Percentiles rank a stretch among this genome's conserved stretches.
Conservation (phyloP, 2,888 invertebrate species). For the Prionchulus punctatus region DNA sequence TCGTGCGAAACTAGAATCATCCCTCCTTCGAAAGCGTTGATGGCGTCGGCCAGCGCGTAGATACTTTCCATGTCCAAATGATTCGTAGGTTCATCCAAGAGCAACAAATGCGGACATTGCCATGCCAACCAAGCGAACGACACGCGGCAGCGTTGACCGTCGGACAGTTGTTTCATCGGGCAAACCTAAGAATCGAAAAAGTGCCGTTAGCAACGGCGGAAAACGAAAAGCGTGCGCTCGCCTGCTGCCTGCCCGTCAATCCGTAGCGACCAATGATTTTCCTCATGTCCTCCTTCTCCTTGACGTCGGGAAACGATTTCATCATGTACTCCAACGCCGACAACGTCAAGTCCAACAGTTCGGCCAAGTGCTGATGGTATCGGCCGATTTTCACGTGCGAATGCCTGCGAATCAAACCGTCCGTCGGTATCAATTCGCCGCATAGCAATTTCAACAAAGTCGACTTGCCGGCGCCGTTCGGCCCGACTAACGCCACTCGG, state of each 20-base stretch:
- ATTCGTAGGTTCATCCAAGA: slow-evolving; percentile 46
- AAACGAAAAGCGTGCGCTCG: slow-evolving; percentile 27
- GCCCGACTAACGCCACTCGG: slow-evolving; percentile 74
- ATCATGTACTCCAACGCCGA: slow-evolving; percentile 97
- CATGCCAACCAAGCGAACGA: slow-evolving; percentile 44
- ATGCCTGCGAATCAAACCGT: slow-evolving; percentile 93
- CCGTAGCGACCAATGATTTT: slow-evolving; percentile 97
- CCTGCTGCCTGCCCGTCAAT: slow-evolving; percentile 85
- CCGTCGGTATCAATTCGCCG: slow-evolving; percentile 62
- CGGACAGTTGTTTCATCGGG: slow-evolving; percentile 66
- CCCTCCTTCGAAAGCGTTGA: slow-evolving; percentile 87
- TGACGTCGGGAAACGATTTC: slow-evolving; percentile 83
- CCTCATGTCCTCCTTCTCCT: slow-evolving; percentile 95
- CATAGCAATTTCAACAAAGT: slow-evolving; percentile 71
- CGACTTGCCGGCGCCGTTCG: slow-evolving; percentile 97
- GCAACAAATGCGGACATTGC: slow-evolving; percentile 42
- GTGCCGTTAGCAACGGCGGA: background rate
- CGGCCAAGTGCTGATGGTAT: slow-evolving; percentile 96
- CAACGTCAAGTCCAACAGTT: slow-evolving; percentile 76
- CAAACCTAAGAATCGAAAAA: slow-evolving; percentile 48
- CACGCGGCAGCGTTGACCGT: slow-evolving; percentile 49
- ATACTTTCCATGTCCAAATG: slow-evolving; percentile 82
- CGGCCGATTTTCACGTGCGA: slow-evolving; percentile 90
- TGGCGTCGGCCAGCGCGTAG: slow-evolving; percentile 89
- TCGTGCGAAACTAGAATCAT: slow-evolving; percentile 99